Evolutionary conservation across 2,113 vertebrate genomes (phyloP), one percentile per base, ranked within the genome.

Genomic region (Colistium nudipinnis): DNA sequence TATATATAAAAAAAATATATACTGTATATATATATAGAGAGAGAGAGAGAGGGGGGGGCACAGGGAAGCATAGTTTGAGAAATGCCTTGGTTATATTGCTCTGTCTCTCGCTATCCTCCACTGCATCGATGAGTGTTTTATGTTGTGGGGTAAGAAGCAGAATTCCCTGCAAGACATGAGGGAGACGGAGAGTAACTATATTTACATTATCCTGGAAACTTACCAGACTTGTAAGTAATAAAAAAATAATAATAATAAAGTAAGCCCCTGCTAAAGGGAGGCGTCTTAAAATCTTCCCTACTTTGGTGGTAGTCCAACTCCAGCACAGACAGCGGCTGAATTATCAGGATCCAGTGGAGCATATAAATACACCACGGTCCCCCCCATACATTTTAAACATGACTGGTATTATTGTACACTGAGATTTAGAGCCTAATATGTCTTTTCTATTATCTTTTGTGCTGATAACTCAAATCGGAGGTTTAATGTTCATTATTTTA

Each of bases 231-330:
- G n/a, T 55, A 55, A 55, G 53, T 3, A 59, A 79, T 48, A 14
- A 62, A 53, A 49, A 11, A 78, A 35, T 48, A 14, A 62, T 48
- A 49, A 11, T 75, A 35, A 59, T 57, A 48, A 62, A 61, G 39
- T 17, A 20, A 12, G n/a, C 17, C n/a, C 24, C n/a, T 7, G 9
- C 44, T 36, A 39, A 74, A 49, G 25, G n/a, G 4, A 62, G 19
- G 8, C 28, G 6, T 11, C 51, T 33, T 1, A n/a, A 13, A 36
- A 56, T 13, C 0, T 22, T 24, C 19, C 41, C 6, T 35, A 56
- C 41, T 62, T 67, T 72, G 24, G 51, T 63, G 13, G 19, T 9
- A 6, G 8, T 62, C 73, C 39, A 68, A 45, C 35, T 51, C n/a
- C 44, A 55, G 24, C 24, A 62, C 48, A 48, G 33, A 20, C 17